These are phyloP conservation scores for Lacerta viridis DNA, from an alignment of 2,797 vertebrate genomes.

Conservation along the genomic window DNA sequence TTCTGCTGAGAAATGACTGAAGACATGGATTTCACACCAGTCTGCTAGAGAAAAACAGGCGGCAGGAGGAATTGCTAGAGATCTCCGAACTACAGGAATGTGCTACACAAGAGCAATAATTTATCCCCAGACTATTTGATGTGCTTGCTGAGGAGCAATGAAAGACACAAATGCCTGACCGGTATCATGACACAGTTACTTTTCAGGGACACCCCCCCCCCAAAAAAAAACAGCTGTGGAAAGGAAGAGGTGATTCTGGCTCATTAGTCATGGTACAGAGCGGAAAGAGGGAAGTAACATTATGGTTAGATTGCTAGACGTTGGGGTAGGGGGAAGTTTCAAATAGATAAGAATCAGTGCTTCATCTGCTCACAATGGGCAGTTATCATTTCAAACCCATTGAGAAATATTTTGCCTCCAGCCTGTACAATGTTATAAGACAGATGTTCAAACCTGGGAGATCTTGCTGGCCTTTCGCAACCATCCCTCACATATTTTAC, in stretches of 20 bases:
- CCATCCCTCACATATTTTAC: not conserved
- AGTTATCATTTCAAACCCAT: not conserved
- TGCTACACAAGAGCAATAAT: not conserved
- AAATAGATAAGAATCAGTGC: not conserved
- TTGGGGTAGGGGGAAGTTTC: not conserved
- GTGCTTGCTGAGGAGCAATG: not conserved
- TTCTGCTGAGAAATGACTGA: slow-evolving; percentile 24
- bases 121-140: slow-evolving; percentile 5
- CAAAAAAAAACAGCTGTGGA: slow-evolving; percentile 8
- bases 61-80: slow-evolving; percentile 3
- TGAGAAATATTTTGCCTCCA: not conserved
- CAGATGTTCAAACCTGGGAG: not conserved
- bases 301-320: no score
- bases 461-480: not conserved
- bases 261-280: not conserved
- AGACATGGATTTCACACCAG: slow-evolving; percentile 25
- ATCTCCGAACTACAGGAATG: slow-evolving; percentile 11
- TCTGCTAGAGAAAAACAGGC: slow-evolving; percentile 40
- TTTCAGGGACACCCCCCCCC: not conserved
- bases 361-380: not conserved
- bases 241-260: not conserved
- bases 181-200: slow-evolving; percentile 1
- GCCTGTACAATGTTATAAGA: not conserved
- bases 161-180: slow-evolving; percentile 19
- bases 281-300: not conserved